A percentile compares a stretch with the other conserved stretches of the same genome.
Conservation (phyloP, 1,140 invertebrate genomes). For the Dreissena polymorpha region DNA sequence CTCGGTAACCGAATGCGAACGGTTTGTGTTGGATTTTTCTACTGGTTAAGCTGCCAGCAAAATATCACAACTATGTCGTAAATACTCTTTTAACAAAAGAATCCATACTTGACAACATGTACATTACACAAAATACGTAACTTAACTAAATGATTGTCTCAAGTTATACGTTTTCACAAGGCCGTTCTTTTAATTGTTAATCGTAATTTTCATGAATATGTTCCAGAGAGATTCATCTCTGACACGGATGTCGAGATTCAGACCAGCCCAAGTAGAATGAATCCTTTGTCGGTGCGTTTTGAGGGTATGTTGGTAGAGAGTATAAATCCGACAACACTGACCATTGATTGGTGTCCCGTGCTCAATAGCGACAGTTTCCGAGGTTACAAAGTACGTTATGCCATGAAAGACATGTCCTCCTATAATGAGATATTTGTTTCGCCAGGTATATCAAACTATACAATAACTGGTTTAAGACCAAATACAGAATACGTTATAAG, state of each 20-base stretch:
- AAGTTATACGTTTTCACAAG: no score
- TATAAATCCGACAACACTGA: slow-evolving; percentile 40
- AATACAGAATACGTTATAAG: slow-evolving; percentile 46
- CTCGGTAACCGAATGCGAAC: no score
- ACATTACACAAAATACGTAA: no score
- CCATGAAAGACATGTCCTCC: slow-evolving; percentile 41
- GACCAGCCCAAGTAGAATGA: not conserved
- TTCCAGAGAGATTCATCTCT: not conserved
- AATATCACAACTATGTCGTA: no score
- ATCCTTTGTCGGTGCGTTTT: slow-evolving; percentile 19
- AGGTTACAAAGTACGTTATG: slow-evolving; percentile 53
- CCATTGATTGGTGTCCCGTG: slow-evolving; percentile 34
- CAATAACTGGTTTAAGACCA: slow-evolving; percentile 40
- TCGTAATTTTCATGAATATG: no score
- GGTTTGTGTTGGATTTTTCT: no score
- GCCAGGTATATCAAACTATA: slow-evolving; percentile 45
- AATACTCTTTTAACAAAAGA: no score
- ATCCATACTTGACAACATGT: no score
- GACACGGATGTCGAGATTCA: slow-evolving; percentile 11
- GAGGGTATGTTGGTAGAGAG: slow-evolving; percentile 42
- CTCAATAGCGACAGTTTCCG: slow-evolving; percentile 12
- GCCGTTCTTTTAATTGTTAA: no score
- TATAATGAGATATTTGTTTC: slow-evolving; percentile 56
- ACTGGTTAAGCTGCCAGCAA: no score
- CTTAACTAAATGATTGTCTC: no score